A percentile compares a stretch with the other conserved stretches of the same genome.
Evolutionary conservation across 2,797 vertebrate species (phyloP).

Genomic region (Ptychadena robeensis): DNA sequence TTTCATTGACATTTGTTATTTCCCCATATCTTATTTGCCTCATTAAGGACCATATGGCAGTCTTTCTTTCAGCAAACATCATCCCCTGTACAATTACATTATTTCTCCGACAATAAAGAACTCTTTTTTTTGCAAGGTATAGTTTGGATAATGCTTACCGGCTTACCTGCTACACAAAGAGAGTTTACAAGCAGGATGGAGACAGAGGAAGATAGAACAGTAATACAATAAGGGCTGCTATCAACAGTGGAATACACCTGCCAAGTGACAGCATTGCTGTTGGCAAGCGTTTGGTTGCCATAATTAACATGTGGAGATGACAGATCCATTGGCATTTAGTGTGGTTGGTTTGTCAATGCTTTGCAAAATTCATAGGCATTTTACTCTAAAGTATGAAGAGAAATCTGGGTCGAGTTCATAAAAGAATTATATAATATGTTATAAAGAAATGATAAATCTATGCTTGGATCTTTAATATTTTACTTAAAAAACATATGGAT

Average conservation of each 20-base stretch:
- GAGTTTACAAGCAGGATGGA: slow-evolving; percentile 31
- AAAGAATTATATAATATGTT: neutral
- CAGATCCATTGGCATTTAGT: slow-evolving; percentile 46
- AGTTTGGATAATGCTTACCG: slow-evolving; percentile 32
- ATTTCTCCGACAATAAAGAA: slow-evolving; percentile 46
- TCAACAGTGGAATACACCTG: slow-evolving; percentile 38
- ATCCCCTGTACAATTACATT: slow-evolving; percentile 41
- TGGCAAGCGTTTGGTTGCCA: slow-evolving; percentile 46
- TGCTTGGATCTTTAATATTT: neutral
- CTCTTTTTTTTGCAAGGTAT: slow-evolving; percentile 33
- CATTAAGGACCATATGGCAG: slow-evolving; percentile 61
- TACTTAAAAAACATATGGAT: neutral
- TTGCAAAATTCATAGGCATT: slow-evolving; percentile 13
- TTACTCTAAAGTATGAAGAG: slow-evolving; percentile 11
- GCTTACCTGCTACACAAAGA: slow-evolving; percentile 38
- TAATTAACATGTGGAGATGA: slow-evolving; percentile 59
- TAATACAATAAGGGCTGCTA: slow-evolving; percentile 48
- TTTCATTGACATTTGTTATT: slow-evolving; percentile 59
- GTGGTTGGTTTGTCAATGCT: slow-evolving; percentile 27
- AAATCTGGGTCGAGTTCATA: neutral
- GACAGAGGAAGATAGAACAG: slow-evolving; percentile 36
- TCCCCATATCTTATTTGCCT: slow-evolving; percentile 62
- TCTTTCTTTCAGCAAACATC: slow-evolving; percentile 30
- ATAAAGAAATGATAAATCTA: neutral
- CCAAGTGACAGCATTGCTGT: slow-evolving; percentile 49